These are phyloP conservation scores for Corythornis vintsioides DNA, from an alignment of 2,113 vertebrate genomes.

Conservation along the genomic window DNA sequence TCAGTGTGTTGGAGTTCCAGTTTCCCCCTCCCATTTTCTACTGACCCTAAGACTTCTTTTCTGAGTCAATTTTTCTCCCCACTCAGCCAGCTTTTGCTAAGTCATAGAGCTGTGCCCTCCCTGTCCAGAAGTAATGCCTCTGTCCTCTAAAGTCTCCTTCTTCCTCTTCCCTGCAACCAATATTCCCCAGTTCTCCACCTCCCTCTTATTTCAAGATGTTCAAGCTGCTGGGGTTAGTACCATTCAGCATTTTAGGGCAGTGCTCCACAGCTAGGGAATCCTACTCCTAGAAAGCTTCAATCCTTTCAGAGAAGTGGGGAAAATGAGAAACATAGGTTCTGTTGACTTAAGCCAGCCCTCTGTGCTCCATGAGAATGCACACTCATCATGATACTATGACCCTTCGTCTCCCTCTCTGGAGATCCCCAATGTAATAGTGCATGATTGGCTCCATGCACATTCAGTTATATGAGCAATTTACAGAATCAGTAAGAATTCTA, in stretches of 20 bases:
- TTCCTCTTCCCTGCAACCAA: not conserved
- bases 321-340: not conserved
- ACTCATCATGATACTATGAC: rapidly evolving
- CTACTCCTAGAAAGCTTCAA: not conserved
- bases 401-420: not conserved
- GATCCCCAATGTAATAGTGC: not conserved
- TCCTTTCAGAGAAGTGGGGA: not conserved
- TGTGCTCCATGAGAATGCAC: not conserved
- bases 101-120: not conserved
- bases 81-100: not conserved
- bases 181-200: not conserved
- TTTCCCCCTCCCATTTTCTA: not conserved
- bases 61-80: not conserved
- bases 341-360: not conserved
- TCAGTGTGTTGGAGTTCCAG: not conserved
- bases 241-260: not conserved
- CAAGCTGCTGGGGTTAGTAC: not conserved
- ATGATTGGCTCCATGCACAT: not conserved
- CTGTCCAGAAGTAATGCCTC: not conserved
- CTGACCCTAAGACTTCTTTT: not conserved
- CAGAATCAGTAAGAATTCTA: not conserved
- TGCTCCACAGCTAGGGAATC: not conserved
- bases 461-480: not conserved
- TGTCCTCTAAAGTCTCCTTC: not conserved
- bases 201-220: not conserved